phyloP scores from a whole-genome alignment of 2,888 invertebrate genomes.

The Agonopterix alstromeriana region DNA sequence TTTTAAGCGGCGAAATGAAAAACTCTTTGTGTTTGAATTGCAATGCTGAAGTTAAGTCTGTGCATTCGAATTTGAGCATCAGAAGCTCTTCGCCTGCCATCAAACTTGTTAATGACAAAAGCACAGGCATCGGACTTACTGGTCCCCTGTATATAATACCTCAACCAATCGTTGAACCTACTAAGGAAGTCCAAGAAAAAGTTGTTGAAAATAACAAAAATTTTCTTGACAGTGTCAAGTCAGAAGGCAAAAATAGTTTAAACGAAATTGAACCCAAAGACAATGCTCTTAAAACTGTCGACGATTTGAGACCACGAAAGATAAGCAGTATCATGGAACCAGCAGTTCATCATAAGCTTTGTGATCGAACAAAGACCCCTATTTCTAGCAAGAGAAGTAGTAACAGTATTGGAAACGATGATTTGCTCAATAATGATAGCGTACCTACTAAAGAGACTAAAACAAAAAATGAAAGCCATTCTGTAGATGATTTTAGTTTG shows the following conservation, averaged over 20 bases:
- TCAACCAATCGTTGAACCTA: conserved; percentile 28
- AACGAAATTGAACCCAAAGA: conserved; percentile 31
- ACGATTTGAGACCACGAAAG: conserved; percentile 36
- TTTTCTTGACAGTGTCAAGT: conserved; percentile 31
- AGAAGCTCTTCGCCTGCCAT: conserved; percentile 54
- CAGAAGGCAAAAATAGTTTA: conserved; percentile 29
- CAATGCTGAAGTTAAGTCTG: conserved; percentile 73
- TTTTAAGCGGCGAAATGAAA: conserved; percentile 61
- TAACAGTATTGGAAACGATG: conserved; percentile 51
- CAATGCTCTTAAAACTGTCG: conserved; percentile 25
- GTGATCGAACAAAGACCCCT: conserved; percentile 70
- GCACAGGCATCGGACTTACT: conserved; percentile 28
- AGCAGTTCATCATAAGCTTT: conserved; percentile 78
- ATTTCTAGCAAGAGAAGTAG: conserved; percentile 65
- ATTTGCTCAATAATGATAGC: conserved; percentile 44
- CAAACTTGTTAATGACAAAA: conserved; percentile 51
- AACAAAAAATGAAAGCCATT: conserved; percentile 32
- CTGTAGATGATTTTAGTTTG: conserved; percentile 33
- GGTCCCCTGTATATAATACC: conserved; percentile 52
- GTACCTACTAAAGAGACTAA: conserved; percentile 38
- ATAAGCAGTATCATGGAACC: conserved; percentile 56
- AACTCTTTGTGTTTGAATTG: conserved; percentile 78
- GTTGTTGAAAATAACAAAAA: conserved; percentile 27
- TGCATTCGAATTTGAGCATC: conserved; percentile 56
- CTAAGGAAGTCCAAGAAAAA: conserved; percentile 17